Base-by-base conservation (phyloP, 2,797 vertebrate species). In the Crypturellus tataupa region DNA sequence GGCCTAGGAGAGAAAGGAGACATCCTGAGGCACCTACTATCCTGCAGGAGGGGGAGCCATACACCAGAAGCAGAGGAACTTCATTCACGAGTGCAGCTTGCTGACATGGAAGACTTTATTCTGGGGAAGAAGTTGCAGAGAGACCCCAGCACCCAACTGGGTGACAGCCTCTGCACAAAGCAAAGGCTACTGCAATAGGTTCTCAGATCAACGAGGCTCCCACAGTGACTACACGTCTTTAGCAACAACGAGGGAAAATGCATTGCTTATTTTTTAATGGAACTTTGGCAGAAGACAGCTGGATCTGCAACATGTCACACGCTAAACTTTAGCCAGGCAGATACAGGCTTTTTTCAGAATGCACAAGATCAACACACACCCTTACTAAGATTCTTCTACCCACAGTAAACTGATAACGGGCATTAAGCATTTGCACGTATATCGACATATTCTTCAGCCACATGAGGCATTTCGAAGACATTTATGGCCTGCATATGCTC, bases 401-500 rank as follows among this genome's bases (percentile, higher is more conserved):
- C 58, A 81, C 17, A 69, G 67, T 9, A 56, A 58, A 79, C 39
- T 73, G 29, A 31, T 14, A 5, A 44, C 44, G 6, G 12, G 8
- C 1, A 3, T 25, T 8, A 51, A 90, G 46, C 42, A 59, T n/a
- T 69, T 60, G 16, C 44, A 87, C 5, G 29, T 56, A 17, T 29
- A 49, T 31, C 17, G 49, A 67, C 1, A 0, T 15, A 58, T 33
- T 35, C 55, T 71, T 44, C 70, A 89, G 51, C 76, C 62, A 68
- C 65, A 40, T 27, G 44, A 62, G 20, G 46, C 1, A 47, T 85
- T 79, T 35, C 47, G 46, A 51, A 56, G 35, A 79, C 5, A 4
- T 85, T n/a, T 49, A 18, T 17, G 37, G 6, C 1, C 0, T 1
- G 13, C 59, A 58, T 12, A 24, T 6, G 2, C 13, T 62, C 49